Base-by-base conservation (phyloP, 2,797 vertebrate genomes). In the Malurus leucopterus region DNA sequence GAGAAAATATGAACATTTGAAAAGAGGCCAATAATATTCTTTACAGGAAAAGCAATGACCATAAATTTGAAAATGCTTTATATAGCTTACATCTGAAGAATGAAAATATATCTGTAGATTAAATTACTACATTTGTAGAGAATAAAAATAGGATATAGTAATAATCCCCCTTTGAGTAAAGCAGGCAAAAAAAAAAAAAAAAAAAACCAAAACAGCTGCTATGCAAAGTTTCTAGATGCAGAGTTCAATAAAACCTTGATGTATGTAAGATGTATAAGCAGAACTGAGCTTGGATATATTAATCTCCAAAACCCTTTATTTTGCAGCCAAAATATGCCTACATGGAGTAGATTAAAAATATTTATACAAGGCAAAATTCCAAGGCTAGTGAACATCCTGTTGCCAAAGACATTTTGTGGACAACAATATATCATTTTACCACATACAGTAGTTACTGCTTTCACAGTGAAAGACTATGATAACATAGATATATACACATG, bases 281-380 rank as follows among this genome's bases (percentile, higher is more conserved):
- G 91, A 95, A 95, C 82, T 82, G 86, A 93, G 81, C 78, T 84
- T 95, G 91, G 93, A 94, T 94, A 90, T 94, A 96, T 95, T 93
- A 95, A 95, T 95, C 93, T 95, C 83, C 30, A 58, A 94, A 92
- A 1, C 22, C 81, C 88, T 96, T 96, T 96, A 92, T 94, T 93
- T 95, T 91, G 79, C 84, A 94, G 95, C 95, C 95, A 96, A 96
- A 93, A 95, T 94, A 96, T 96, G 95, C 95, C 93, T 96, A 96
- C 93, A 95, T 86, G 93, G 78, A 95, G 74, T 91, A 94, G 93
- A 95, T 96, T 95, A 95, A 95, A 96, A 96, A 96, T 96, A 96
- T 96, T 95, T 96, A 95, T 96, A 92, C 63, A 92, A 95, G 95
- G 95, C 94, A 95, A 89, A 93, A 93, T 93, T 96, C 96, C 95